phyloP scores from a whole-genome alignment of 2,113 vertebrate species.

The Lucifuga dentata region DNA sequence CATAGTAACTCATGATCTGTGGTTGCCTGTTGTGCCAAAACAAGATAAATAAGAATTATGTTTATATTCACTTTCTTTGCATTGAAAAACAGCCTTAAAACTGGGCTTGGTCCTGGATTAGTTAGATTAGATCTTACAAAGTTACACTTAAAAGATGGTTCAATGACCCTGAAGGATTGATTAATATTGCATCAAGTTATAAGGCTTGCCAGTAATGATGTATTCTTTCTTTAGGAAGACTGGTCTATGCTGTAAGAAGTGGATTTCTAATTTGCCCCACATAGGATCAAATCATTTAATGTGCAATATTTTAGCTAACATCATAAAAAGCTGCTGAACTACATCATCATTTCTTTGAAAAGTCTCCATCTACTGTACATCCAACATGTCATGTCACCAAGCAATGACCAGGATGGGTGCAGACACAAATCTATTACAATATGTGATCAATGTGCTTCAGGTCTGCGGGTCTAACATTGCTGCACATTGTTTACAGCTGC shows the following conservation, averaged over 20 bases:
- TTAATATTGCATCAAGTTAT: conserved; percentile 59
- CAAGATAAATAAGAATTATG: too few species aligned
- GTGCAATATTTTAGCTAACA: conserved; percentile 72
- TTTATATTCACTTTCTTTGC: too few species aligned
- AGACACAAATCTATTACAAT: conserved; percentile 6
- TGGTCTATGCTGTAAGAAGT: conserved; percentile 43
- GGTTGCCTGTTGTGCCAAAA: too few species aligned
- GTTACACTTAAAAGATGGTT: conserved; percentile 46
- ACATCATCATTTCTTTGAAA: conserved; percentile 53
- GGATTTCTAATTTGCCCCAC: conserved; percentile 71
- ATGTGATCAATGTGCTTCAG: not conserved
- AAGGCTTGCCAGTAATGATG: conserved; percentile 34
- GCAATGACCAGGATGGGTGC: conserved; percentile 8
- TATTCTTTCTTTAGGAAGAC: conserved; percentile 35
- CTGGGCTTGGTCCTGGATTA: too few species aligned
- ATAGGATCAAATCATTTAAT: conserved; percentile 71
- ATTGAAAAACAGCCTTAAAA: too few species aligned
- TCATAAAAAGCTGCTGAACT: conserved; percentile 73
- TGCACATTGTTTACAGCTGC: not conserved
- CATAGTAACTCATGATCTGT: not conserved
- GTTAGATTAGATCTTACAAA: conserved; percentile 41
- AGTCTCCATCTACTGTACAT: conserved; percentile 47
- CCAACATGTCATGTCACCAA: conserved; percentile 14
- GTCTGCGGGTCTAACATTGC: conserved; percentile 10
- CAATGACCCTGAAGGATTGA: conserved; percentile 44